A percentile compares a stretch with the other conserved stretches of the same genome.
Evolutionary conservation across 2,888 invertebrate genomes (phyloP).

Genomic region (Drosophila parthenogenetica): DNA sequence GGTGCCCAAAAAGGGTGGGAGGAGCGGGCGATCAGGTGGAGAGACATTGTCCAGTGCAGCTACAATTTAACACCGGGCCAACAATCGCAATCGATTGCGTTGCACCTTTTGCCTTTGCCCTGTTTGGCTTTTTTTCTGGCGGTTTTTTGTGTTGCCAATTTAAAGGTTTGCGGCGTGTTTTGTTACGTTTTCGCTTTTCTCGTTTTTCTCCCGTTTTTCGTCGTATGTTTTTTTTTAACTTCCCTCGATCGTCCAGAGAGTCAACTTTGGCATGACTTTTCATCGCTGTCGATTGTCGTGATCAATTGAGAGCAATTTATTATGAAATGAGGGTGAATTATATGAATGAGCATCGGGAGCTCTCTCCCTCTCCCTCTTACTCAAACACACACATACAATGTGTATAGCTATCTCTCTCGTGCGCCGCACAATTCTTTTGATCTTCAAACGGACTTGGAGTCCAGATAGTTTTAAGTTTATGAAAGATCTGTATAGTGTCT

Average conservation of each 20-base stretch:
- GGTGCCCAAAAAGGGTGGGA: not conserved
- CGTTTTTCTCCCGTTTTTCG: constrained; percentile 37
- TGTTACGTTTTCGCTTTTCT: constrained; percentile 56
- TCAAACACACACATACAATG: constrained; percentile 9
- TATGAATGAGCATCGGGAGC: constrained; percentile 79
- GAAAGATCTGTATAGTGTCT: constrained; percentile 69
- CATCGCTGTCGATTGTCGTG: constrained; percentile 84
- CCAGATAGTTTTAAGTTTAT: constrained; percentile 49
- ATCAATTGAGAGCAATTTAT: constrained; percentile 86
- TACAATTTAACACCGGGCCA: constrained; percentile 76
- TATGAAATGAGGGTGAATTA: constrained; percentile 86
- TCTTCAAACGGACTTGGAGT: constrained; percentile 63
- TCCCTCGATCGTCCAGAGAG: constrained; percentile 44
- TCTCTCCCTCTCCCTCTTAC: constrained; percentile 34
- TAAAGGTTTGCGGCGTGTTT: constrained; percentile 60
- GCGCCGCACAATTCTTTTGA: constrained; percentile 82
- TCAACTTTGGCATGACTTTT: constrained; percentile 79
- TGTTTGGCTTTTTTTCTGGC: not conserved
- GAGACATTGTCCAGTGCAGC: constrained; percentile 52
- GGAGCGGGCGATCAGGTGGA: not conserved
- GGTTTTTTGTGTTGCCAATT: constrained; percentile 59
- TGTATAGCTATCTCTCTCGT: constrained; percentile 24
- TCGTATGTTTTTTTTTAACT: constrained; percentile 55
- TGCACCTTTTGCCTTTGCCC: constrained; percentile 56
- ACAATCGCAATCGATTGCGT: constrained; percentile 44